Base-by-base conservation (phyloP, 2,113 vertebrate species). In the Sinosuthora webbiana region DNA sequence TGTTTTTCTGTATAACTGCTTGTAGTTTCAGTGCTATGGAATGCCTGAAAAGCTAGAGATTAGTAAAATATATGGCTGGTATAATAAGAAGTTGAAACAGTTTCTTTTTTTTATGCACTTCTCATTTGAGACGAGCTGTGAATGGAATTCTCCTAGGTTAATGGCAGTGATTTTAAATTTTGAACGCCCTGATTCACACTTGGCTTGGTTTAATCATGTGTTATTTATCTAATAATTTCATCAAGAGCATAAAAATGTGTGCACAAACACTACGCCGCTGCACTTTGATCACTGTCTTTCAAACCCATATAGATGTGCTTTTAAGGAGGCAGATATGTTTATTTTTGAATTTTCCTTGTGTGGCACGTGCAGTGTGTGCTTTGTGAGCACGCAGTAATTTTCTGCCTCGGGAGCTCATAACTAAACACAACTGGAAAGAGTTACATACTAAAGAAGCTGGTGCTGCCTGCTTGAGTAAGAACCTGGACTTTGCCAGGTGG, bases 321-420 rank as follows among this genome's bases (percentile, higher is more conserved):
- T 80, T n/a, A 65, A 74, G 60, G 30, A 80, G 28, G 15, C 16
- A 63, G 50, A 11, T 47, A 37, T 2, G 6, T 57, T 84, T 75
- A 22, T 35, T 59, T 88, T 65, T 67, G 10, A 42, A 42, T 59
- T 47, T 60, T 24, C 21, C 27, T 83, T 22, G 17, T 70, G 50
- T 4, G 1, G 55, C n/a, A 44, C 4, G 7, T n/a, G 0, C 10
- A 49, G 22, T 5, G 3, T n/a, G 17, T 0, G 1, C 16, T 13
- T 28, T 78, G 28, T 15, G 57, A 87, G 52, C 21, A 75, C 0
- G 3, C 3, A 33, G 35, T 10, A 41, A n/a, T 49, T 88, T 94
- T 52, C 25, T 73, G 33, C 81, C 53, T 76, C 57, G 56, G 53
- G 30, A 73, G 11, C 21, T 78, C 30, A n/a, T 22, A 74, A 33